Evolutionary conservation across 1,140 invertebrate genomes (phyloP).

Genomic region (Atta colombica): DNA sequence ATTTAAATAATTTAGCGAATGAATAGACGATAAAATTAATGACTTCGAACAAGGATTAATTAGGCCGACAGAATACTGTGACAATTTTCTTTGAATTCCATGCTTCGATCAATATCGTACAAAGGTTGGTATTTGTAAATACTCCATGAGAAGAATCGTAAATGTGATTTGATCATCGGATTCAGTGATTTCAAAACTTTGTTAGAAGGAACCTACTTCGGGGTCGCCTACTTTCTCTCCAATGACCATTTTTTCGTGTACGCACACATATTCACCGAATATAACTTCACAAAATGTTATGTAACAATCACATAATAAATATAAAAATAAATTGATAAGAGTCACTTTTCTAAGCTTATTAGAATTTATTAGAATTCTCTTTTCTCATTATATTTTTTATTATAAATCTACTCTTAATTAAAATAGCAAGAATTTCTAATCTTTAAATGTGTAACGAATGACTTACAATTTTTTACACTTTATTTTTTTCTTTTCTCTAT

Average conservation of each 20-base stretch:
- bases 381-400: background rate
- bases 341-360: background rate
- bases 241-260: background rate
- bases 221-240: slow-evolving; percentile 39
- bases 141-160: slow-evolving; percentile 37
- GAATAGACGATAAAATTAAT: slow-evolving; percentile 31
- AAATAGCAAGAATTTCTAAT: background rate
- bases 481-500: background rate
- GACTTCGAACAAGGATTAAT: slow-evolving; percentile 32
- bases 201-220: background rate
- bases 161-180: slow-evolving; percentile 29
- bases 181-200: slow-evolving; percentile 37
- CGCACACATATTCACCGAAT: background rate
- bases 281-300: background rate
- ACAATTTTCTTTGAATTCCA: slow-evolving; percentile 36
- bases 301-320: background rate
- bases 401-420: background rate
- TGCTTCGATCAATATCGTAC: slow-evolving; percentile 43
- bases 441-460: background rate
- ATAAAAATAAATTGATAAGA: background rate
- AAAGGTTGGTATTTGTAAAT: slow-evolving; percentile 55
- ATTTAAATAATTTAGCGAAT: slow-evolving; percentile 16
- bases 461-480: background rate
- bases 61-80: background rate
- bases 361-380: too few relatives aligned